phyloP scores from a whole-genome alignment of 2,888 invertebrate genomes.

The Tipula unca region DNA sequence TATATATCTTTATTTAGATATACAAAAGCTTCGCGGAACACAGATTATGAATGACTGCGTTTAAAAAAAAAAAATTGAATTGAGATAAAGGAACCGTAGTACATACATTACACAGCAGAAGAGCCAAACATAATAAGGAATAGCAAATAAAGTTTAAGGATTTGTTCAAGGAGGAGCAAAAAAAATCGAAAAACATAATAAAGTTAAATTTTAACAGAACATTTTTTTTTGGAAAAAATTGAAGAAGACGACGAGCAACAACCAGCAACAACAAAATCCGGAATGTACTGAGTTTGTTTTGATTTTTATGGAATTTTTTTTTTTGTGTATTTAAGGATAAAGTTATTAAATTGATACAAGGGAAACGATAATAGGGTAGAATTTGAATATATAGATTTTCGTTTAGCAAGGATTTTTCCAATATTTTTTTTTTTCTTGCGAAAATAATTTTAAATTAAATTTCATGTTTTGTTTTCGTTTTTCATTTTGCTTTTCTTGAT shows the following conservation, averaged over 20 bases:
- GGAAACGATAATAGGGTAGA: conserved; percentile 8
- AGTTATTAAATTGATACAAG: conserved; percentile 14
- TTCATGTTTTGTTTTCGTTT: background rate
- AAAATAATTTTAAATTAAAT: background rate
- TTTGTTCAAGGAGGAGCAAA: background rate
- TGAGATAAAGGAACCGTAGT: background rate
- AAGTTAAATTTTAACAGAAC: background rate
- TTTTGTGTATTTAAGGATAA: background rate
- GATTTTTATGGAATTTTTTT: background rate
- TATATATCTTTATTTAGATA: too few species aligned
- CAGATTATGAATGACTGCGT: background rate
- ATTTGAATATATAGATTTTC: conserved; percentile 9
- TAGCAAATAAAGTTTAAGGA: background rate
- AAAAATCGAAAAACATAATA: background rate
- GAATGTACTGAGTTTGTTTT: background rate
- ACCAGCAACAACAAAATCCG: background rate
- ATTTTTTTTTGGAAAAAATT: background rate
- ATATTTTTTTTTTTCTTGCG: background rate
- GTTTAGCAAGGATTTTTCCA: background rate
- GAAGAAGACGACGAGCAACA: background rate
- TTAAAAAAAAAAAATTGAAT: background rate
- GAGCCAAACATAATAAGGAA: conserved; percentile 3
- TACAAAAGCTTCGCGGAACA: too few species aligned
- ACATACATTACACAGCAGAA: background rate
- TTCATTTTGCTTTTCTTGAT: background rate